Conservation (phyloP, 1,140 invertebrate genomes). For the Zaprionus kolodkinae region DNA sequence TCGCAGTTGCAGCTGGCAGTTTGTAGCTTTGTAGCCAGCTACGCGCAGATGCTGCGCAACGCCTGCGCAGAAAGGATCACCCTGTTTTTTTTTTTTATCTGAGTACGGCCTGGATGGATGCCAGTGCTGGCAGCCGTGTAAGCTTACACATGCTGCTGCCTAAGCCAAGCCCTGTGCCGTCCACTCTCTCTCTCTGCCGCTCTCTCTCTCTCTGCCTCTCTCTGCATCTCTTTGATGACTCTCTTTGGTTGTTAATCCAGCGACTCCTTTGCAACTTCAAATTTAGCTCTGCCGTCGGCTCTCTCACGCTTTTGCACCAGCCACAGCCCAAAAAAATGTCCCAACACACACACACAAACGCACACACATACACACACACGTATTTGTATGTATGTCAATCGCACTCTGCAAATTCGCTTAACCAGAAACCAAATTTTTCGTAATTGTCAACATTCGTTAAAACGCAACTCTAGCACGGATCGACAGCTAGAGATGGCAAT, state of each 20-base stretch:
- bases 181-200: conserved; percentile 4
- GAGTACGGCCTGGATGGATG: conserved; percentile 27
- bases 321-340: conserved; percentile 76
- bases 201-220: conserved; percentile 4
- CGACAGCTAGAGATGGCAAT: not conserved
- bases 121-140: conserved; percentile 23
- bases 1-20: conserved; percentile 19
- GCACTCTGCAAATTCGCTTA: conserved; percentile 57
- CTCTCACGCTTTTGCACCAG: conserved; percentile 63
- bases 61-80: conserved; percentile 55
- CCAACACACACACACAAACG: conserved; percentile 36
- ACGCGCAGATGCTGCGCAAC: conserved; percentile 68
- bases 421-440: conserved; percentile 79
- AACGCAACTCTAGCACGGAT: conserved; percentile 41
- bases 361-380: conserved; percentile 30
- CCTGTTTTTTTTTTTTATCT: conserved; percentile 57
- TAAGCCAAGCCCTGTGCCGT: conserved; percentile 59
- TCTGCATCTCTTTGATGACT: conserved; percentile 15
- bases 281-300: conserved; percentile 40
- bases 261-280: conserved; percentile 68
- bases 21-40: conserved; percentile 68
- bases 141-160: conserved; percentile 32
- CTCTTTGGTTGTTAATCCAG: conserved; percentile 63
- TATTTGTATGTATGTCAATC: conserved; percentile 44
- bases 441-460: conserved; percentile 82